Percentiles rank a stretch among this genome's conserved stretches.
Evolutionary conservation across 2,797 vertebrate genomes (phyloP).

Genomic region (Anableps anableps): DNA sequence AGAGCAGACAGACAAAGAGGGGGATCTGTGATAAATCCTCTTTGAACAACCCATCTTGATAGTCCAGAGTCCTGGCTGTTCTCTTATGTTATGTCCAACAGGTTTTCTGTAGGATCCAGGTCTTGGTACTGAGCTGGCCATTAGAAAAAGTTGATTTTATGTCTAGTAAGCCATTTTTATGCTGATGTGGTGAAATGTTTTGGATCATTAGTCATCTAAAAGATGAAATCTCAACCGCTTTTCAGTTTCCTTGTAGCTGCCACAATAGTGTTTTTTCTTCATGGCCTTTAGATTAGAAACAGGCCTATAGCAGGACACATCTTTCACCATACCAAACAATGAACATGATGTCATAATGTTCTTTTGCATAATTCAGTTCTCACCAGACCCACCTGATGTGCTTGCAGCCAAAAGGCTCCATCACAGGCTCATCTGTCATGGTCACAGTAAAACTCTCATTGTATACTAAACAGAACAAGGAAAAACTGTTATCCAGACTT

Average conservation of each 20-base stretch:
- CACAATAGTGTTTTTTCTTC: neutral
- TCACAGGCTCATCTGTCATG: neutral
- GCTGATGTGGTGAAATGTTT: no score
- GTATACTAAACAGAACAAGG: neutral
- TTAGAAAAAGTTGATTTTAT: no score
- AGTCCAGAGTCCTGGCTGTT: no score
- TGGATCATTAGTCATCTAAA: no score
- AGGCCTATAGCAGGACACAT: neutral
- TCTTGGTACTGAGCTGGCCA: no score
- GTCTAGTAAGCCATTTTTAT: no score
- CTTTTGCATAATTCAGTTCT: neutral
- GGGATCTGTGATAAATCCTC: neutral
- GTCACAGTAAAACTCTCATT: neutral
- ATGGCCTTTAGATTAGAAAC: neutral
- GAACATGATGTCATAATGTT: neutral
- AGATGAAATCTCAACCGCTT: no score
- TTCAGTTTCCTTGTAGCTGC: no score
- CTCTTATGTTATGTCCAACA: no score
- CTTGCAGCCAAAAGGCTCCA: neutral
- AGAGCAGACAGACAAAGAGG: neutral
- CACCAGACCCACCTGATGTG: neutral
- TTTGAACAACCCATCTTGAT: neutral
- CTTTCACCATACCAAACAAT: neutral
- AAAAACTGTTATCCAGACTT: neutral
- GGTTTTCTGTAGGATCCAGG: no score